Evolutionary conservation across 2,113 vertebrate species (phyloP).

Genomic region (Patagioenas fasciata): DNA sequence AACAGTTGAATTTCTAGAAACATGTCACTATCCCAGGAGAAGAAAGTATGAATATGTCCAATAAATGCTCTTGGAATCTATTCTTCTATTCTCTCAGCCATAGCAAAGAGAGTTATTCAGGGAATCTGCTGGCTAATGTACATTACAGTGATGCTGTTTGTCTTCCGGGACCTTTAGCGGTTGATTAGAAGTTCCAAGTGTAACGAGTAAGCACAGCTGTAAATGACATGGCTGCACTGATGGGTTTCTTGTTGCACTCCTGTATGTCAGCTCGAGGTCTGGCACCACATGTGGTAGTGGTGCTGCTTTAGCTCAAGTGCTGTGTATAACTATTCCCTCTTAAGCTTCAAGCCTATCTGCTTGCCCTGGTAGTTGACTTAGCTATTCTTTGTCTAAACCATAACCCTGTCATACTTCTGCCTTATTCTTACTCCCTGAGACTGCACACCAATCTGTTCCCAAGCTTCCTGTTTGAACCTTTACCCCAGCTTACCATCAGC

Average conservation of each 20-base stretch:
- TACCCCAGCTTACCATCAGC: neutral
- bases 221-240: fast-evolving
- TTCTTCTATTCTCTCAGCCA: neutral
- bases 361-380: neutral
- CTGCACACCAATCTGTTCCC: neutral
- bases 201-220: fast-evolving
- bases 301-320: neutral
- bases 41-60: neutral
- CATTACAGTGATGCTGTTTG: neutral
- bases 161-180: neutral
- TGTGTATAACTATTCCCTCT: neutral
- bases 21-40: neutral
- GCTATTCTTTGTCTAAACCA: neutral
- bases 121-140: neutral
- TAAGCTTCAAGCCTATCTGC: fast-evolving
- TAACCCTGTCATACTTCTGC: neutral
- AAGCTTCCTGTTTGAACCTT: neutral
- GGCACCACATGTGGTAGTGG: fast-evolving
- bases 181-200: neutral
- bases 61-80: neutral
- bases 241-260: neutral
- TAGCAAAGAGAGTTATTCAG: neutral
- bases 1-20: neutral
- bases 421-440: neutral
- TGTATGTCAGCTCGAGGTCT: fast-evolving